Conservation (phyloP, 1,140 invertebrate species). For the Episyrphus balteatus region DNA sequence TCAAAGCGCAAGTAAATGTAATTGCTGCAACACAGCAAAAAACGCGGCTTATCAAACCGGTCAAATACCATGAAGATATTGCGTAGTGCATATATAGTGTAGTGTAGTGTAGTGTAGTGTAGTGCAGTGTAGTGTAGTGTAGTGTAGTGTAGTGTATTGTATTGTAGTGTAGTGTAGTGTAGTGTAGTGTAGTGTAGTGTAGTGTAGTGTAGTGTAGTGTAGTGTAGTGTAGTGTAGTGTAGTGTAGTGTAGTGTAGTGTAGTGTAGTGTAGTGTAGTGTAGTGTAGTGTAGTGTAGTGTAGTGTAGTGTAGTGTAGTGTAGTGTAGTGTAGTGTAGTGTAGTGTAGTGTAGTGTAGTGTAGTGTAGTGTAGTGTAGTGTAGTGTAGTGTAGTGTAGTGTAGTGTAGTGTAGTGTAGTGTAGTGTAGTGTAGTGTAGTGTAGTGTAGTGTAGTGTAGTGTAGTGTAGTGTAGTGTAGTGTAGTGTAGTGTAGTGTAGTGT, state of each 20-base stretch:
- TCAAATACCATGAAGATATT: too few relatives aligned
- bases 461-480: not conserved
- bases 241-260: constrained; percentile 1
- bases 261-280: constrained; percentile 1
- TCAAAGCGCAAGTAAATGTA: too few relatives aligned
- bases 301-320: constrained; percentile 1
- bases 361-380: constrained; percentile 1
- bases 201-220: constrained; percentile 4
- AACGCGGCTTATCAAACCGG: too few relatives aligned
- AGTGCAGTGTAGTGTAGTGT: constrained; percentile 3
- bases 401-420: not conserved
- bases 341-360: not conserved
- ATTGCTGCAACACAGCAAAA: too few relatives aligned
- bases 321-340: not conserved
- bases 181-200: constrained; percentile 2
- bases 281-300: constrained; percentile 1
- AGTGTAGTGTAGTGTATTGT: constrained; percentile 1
- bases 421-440: not conserved
- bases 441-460: not conserved
- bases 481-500: not conserved
- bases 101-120: constrained; percentile 1
- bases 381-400: not conserved
- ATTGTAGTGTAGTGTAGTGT: constrained; percentile 1
- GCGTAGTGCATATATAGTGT: too few relatives aligned
- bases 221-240: constrained; percentile 3